Evolutionary conservation across 2,797 vertebrate species (phyloP).

Genomic region (Hydrophis major): DNA sequence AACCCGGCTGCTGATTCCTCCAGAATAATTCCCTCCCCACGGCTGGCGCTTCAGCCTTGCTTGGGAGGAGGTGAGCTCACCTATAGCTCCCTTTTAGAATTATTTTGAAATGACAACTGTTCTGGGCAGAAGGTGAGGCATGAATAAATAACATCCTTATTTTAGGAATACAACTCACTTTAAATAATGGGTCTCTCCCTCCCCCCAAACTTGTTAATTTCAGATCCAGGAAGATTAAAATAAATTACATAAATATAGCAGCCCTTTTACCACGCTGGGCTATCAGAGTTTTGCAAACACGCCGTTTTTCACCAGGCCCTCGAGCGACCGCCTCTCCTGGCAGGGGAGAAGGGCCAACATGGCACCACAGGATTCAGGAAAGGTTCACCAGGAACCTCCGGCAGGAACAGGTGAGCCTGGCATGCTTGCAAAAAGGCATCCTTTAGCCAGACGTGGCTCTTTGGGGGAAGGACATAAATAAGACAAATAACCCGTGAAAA

Average conservation of each 20-base stretch:
- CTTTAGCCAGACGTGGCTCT: too few species aligned
- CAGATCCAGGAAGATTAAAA: constrained; percentile 28
- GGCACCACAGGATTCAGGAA: too few species aligned
- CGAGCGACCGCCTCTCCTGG: background rate
- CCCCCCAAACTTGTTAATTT: constrained; percentile 16
- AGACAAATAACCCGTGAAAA: background rate
- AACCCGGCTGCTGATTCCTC: background rate
- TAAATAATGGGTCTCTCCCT: constrained; percentile 12
- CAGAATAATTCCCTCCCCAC: background rate
- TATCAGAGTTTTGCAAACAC: background rate
- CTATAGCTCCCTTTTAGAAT: background rate
- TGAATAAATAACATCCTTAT: constrained; percentile 33
- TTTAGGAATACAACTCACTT: constrained; percentile 17
- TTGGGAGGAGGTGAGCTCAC: too few species aligned
- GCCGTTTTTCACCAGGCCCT: background rate
- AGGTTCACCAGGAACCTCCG: accelerated
- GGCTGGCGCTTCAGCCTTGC: background rate
- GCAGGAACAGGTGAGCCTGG: background rate
- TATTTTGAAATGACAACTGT: background rate
- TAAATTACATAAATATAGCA: constrained; percentile 33
- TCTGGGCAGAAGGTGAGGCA: background rate
- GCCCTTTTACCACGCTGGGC: background rate
- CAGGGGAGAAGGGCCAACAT: background rate
- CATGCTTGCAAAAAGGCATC: too few species aligned
- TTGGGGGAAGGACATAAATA: background rate